Evolutionary conservation across 2,888 invertebrate species (phyloP).

Genomic region (Athalia cordata): DNA sequence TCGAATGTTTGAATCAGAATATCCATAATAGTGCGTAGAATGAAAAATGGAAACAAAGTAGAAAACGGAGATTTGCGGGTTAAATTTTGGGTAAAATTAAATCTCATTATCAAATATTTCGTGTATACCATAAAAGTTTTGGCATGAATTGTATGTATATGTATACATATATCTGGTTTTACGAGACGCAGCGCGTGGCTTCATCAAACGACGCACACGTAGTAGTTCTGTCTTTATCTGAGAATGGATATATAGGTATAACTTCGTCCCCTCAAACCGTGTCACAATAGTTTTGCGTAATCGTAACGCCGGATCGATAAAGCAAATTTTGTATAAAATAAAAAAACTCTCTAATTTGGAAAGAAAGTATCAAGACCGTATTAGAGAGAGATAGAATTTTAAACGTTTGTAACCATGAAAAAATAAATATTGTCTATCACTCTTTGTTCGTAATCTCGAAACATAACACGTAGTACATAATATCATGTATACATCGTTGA

Average conservation of each 20-base stretch:
- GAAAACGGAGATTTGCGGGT: too few species aligned
- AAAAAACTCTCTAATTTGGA: slow-evolving; percentile 60
- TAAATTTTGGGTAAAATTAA: too few species aligned
- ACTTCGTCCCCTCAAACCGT: neutral
- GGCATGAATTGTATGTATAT: neutral
- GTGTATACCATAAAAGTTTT: too few species aligned
- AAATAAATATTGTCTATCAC: neutral
- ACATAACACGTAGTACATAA: slow-evolving; percentile 4
- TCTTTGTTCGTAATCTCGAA: neutral
- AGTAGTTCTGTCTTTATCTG: slow-evolving; percentile 28
- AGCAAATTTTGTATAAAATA: neutral
- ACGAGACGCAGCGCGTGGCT: slow-evolving; percentile 26
- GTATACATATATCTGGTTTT: slow-evolving; percentile 2
- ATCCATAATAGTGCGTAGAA: too few species aligned
- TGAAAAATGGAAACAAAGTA: too few species aligned
- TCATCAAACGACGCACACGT: slow-evolving; percentile 37
- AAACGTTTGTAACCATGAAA: neutral
- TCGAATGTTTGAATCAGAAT: too few species aligned
- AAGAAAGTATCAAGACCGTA: slow-evolving; percentile 61
- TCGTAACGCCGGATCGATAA: neutral
- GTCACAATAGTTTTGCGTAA: too few species aligned
- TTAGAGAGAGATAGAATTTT: slow-evolving; percentile 52
- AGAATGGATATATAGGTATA: neutral
- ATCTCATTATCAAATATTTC: too few species aligned
- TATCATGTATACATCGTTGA: neutral